Conservation (phyloP, 2,888 invertebrate genomes). For the Erebia aethiops region DNA sequence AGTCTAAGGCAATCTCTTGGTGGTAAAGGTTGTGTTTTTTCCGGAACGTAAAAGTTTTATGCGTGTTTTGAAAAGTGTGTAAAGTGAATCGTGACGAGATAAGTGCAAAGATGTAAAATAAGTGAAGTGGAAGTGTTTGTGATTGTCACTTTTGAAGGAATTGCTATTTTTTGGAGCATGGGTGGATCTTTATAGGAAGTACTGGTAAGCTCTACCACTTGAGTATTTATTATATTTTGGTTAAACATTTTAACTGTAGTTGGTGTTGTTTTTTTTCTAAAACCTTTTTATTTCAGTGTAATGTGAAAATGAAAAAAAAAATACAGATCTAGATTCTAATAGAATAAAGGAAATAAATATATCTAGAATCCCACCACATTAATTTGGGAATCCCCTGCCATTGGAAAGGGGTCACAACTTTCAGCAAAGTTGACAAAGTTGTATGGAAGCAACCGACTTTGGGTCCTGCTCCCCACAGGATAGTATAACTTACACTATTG, state of each 20-base stretch:
- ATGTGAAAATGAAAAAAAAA: too few species aligned
- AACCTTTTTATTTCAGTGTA: neutral
- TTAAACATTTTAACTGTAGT: neutral
- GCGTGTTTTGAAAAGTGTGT: conserved; percentile 23
- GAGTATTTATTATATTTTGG: conserved; percentile 2
- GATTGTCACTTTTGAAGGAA: conserved; percentile 14
- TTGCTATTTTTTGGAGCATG: neutral
- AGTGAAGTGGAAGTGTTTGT: conserved; percentile 27
- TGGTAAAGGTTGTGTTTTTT: conserved; percentile 42
- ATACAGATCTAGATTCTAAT: too few species aligned
- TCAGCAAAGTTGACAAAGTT: too few species aligned
- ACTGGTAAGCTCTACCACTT: conserved; percentile 26
- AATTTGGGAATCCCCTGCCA: too few species aligned
- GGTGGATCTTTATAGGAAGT: conserved; percentile 28
- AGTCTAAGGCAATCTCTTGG: conserved; percentile 51
- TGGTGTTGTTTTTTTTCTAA: neutral
- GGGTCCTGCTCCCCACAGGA: too few species aligned
- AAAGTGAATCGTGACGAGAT: conserved; percentile 25
- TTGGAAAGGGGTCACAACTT: too few species aligned
- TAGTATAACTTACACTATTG: too few species aligned
- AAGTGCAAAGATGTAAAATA: conserved; percentile 18
- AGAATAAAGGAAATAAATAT: too few species aligned
- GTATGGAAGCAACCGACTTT: too few species aligned
- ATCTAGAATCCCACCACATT: too few species aligned
- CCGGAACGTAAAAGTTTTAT: conserved; percentile 25